A percentile compares a stretch with the other conserved stretches of the same genome.
Conservation (phyloP, 2,797 vertebrate genomes). For the Tiaroga cobitis region DNA sequence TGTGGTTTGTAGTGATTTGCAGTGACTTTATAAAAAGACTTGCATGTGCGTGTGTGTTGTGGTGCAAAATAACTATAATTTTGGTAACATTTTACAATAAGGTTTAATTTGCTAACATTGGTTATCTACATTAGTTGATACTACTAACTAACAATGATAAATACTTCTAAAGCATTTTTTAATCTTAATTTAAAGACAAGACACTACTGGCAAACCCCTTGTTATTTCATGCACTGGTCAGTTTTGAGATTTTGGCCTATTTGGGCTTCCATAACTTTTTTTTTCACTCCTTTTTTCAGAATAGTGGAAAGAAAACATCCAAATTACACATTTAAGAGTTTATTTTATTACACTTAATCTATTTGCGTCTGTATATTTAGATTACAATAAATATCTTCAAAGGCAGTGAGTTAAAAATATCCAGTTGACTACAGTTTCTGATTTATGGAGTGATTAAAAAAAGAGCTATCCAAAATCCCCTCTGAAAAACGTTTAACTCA, state of each 20-base stretch:
- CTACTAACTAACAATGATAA: neutral
- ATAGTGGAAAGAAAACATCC: neutral
- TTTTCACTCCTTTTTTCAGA: neutral
- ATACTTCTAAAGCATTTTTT: neutral
- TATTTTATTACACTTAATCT: neutral
- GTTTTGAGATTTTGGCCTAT: neutral
- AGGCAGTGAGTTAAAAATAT: neutral
- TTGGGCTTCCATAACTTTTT: neutral
- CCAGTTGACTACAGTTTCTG: neutral
- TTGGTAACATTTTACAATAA: neutral
- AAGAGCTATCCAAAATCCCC: neutral
- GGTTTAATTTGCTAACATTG: neutral
- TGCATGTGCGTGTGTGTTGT: neutral
- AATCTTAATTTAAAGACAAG: neutral
- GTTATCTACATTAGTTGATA: neutral
- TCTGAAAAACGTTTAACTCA: neutral
- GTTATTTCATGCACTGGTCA: neutral
- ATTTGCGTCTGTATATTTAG: neutral
- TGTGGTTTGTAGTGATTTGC: slow-evolving; percentile 55
- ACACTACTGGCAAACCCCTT: neutral
- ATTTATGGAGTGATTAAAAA: neutral
- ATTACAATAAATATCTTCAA: neutral
- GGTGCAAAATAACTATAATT: neutral
- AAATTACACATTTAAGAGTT: neutral
- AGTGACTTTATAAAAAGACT: slow-evolving; percentile 29